phyloP scores from a whole-genome alignment of 2,888 invertebrate genomes.

The Thalpophila matura region DNA sequence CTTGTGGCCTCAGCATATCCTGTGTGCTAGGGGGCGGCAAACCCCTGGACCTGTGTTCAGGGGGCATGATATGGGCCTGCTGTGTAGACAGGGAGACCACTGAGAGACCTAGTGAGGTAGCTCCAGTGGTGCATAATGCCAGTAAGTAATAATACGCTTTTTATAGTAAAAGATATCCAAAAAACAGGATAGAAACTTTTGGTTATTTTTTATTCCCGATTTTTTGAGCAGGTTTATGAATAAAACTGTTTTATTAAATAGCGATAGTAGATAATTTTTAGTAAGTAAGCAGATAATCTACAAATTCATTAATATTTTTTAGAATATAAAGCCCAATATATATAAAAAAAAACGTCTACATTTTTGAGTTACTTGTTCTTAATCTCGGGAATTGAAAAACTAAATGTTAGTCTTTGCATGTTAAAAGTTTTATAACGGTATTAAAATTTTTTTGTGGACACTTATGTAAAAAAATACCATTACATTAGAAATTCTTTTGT shows the following conservation, averaged over 20 bases:
- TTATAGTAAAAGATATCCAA: neutral
- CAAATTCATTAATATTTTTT: too few relatives aligned
- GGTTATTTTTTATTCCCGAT: neutral
- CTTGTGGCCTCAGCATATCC: conserved; percentile 97
- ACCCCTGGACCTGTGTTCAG: conserved; percentile 97
- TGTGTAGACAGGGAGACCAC: conserved; percentile 95
- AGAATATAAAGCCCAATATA: too few relatives aligned
- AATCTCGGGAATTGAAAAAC: too few relatives aligned
- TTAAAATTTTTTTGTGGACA: neutral
- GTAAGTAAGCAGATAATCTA: too few relatives aligned
- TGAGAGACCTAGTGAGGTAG: conserved; percentile 90
- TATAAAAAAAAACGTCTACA: too few relatives aligned
- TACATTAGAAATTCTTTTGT: conserved; percentile 32
- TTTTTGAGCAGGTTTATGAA: neutral
- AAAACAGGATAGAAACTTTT: neutral
- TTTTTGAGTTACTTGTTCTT: too few relatives aligned
- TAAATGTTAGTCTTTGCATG: conserved; percentile 20
- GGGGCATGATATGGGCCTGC: conserved; percentile 98
- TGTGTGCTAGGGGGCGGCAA: conserved; percentile 97
- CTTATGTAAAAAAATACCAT: conserved; percentile 24
- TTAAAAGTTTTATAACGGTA: neutral
- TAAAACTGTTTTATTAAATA: neutral
- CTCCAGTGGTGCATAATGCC: conserved; percentile 94
- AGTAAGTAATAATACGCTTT: conserved; percentile 94
- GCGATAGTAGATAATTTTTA: too few relatives aligned